phyloP scores from a whole-genome alignment of 2,888 invertebrate species.

The Spodoptera exigua region DNA sequence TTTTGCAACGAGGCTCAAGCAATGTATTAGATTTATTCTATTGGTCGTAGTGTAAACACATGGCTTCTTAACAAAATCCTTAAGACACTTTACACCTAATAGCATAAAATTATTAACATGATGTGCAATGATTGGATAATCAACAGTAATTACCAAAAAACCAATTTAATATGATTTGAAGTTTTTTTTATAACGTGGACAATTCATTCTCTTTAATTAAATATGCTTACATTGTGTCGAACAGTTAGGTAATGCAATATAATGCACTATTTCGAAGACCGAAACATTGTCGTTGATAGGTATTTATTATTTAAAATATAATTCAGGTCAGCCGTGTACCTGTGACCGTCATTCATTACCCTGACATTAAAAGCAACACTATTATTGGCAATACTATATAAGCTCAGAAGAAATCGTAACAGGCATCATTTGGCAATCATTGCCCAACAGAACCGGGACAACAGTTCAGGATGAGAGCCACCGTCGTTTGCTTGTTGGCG shows the following conservation, averaged over 20 bases:
- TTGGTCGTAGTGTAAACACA: too few species aligned
- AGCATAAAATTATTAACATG: too few species aligned
- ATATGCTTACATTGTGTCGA: constrained; percentile 22
- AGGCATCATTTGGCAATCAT: constrained; percentile 86
- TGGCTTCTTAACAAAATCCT: too few species aligned
- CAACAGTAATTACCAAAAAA: too few species aligned
- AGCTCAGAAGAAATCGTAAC: constrained; percentile 79
- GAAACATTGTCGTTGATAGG: constrained; percentile 43
- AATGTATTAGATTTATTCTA: too few species aligned
- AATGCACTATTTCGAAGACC: constrained; percentile 22
- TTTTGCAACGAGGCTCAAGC: too few species aligned
- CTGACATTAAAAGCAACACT: constrained; percentile 83
- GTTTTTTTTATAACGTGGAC: constrained; percentile 3
- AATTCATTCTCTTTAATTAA: constrained; percentile 18
- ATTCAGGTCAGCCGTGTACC: constrained; percentile 79
- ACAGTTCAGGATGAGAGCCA: constrained; percentile 76
- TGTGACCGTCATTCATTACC: constrained; percentile 81
- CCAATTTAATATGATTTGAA: background rate
- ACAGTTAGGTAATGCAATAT: constrained; percentile 17
- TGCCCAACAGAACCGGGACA: constrained; percentile 75
- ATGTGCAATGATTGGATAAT: too few species aligned
- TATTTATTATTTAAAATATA: constrained; percentile 65
- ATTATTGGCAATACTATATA: constrained; percentile 87
- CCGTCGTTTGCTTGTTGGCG: constrained; percentile 77
- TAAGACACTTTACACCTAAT: too few species aligned